Evolutionary conservation across 2,888 invertebrate genomes (phyloP).

Genomic region (Polymixis lichenea): DNA sequence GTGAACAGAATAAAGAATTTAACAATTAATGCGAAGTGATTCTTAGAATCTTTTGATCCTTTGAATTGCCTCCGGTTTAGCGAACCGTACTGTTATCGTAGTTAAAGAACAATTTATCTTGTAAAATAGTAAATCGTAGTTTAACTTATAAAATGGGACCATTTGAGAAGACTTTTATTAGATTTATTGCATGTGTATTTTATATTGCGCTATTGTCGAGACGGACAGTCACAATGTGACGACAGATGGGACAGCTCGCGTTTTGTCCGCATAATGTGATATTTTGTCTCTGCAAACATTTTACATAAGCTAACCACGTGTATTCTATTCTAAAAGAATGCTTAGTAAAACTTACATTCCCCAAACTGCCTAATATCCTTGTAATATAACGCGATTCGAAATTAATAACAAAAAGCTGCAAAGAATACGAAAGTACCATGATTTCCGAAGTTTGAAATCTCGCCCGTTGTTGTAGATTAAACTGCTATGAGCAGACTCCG

Average conservation of each 20-base stretch:
- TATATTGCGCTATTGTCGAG: slow-evolving; percentile 12
- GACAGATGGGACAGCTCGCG: slow-evolving; percentile 31
- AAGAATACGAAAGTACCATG: slow-evolving; percentile 55
- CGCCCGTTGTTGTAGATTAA: slow-evolving; percentile 58
- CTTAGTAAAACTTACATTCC: slow-evolving; percentile 10
- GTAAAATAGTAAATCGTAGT: slow-evolving; percentile 12
- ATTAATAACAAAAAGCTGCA: slow-evolving; percentile 58
- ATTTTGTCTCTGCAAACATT: slow-evolving; percentile 19
- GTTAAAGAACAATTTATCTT: slow-evolving; percentile 13
- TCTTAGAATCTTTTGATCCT: slow-evolving; percentile 21
- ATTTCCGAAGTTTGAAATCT: slow-evolving; percentile 51
- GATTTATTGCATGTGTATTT: slow-evolving; percentile 31
- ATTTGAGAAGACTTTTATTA: slow-evolving; percentile 26
- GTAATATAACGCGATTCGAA: slow-evolving; percentile 43
- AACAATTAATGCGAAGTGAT: slow-evolving; percentile 29
- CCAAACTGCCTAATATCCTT: slow-evolving; percentile 31
- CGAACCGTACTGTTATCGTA: slow-evolving; percentile 18
- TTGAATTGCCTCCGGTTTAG: slow-evolving; percentile 14
- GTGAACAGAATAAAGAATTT: slow-evolving; percentile 3
- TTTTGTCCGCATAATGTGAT: slow-evolving; percentile 20
- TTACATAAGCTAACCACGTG: slow-evolving; percentile 5
- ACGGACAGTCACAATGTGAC: slow-evolving; percentile 16
- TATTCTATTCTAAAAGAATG: slow-evolving; percentile 27
- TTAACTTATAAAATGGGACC: slow-evolving; percentile 20
- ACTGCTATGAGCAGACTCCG: slow-evolving; percentile 60